Conservation (phyloP, 1,140 invertebrate genomes). For the Rhagoletis zephyria region DNA sequence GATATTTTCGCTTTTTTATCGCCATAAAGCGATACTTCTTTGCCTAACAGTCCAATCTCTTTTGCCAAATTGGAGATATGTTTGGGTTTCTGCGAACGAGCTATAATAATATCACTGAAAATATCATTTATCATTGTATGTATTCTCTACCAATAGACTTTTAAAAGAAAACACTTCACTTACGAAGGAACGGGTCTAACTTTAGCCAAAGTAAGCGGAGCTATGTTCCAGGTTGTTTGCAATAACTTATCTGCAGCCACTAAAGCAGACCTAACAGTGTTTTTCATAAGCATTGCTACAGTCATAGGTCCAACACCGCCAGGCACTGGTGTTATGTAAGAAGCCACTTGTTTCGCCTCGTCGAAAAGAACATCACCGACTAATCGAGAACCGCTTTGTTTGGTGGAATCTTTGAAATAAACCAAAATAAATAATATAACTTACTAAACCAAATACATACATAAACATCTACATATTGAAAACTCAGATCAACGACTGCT, state of each 20-base stretch:
- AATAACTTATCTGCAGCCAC: constrained; percentile 77
- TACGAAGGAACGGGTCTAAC: constrained; percentile 83
- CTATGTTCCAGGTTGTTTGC: constrained; percentile 79
- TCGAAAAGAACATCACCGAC: constrained; percentile 96
- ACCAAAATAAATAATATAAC: background rate
- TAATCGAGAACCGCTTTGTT: constrained; percentile 86
- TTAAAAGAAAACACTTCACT: background rate
- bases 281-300: constrained; percentile 97
- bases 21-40: constrained; percentile 93
- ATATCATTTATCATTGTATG: constrained; percentile 22
- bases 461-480: background rate
- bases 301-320: constrained; percentile 99
- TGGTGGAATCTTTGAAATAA: constrained; percentile 81
- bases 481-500: background rate
- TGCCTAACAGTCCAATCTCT: constrained; percentile 87
- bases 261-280: constrained; percentile 90
- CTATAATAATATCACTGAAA: constrained; percentile 89
- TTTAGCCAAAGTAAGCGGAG: constrained; percentile 77
- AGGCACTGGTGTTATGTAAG: constrained; percentile 96
- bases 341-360: constrained; percentile 85
- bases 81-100: constrained; percentile 90
- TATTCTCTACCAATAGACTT: background rate
- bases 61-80: constrained; percentile 83
- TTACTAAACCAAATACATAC: too few species aligned
- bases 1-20: constrained; percentile 96